Evolutionary conservation across 2,113 vertebrate genomes (phyloP).

Genomic region (Onychorhynchus coronatus): DNA sequence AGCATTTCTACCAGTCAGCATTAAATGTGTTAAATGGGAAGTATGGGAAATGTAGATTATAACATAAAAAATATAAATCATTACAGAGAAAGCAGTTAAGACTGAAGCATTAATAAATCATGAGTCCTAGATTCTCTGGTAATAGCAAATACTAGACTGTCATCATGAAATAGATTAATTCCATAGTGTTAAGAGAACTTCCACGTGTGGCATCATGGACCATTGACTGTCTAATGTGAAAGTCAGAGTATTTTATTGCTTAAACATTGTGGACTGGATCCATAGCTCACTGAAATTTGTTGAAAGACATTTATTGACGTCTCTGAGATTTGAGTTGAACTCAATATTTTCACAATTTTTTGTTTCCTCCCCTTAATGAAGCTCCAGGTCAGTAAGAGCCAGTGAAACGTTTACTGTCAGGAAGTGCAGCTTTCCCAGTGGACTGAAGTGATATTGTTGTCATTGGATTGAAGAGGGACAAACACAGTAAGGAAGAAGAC

Average conservation of each 20-base stretch:
- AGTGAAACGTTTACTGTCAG: neutral
- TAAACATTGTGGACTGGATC: neutral
- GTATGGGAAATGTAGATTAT: neutral
- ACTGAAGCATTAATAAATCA: neutral
- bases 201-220: neutral
- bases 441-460: neutral
- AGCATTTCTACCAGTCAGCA: neutral
- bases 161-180: neutral
- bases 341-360: neutral
- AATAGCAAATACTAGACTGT: neutral
- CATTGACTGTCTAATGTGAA: neutral
- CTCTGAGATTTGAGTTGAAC: neutral
- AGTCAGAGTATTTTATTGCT: neutral
- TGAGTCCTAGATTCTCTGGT: neutral
- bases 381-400: neutral
- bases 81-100: neutral
- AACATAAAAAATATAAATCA: neutral
- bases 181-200: neutral
- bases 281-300: neutral
- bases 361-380: neutral
- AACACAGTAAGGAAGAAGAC: neutral
- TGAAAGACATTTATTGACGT: neutral
- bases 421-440: neutral
- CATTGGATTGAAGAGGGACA: neutral
- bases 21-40: neutral